Base-by-base conservation (phyloP, 2,888 invertebrate genomes). In the Eupithecia pulchellata region DNA sequence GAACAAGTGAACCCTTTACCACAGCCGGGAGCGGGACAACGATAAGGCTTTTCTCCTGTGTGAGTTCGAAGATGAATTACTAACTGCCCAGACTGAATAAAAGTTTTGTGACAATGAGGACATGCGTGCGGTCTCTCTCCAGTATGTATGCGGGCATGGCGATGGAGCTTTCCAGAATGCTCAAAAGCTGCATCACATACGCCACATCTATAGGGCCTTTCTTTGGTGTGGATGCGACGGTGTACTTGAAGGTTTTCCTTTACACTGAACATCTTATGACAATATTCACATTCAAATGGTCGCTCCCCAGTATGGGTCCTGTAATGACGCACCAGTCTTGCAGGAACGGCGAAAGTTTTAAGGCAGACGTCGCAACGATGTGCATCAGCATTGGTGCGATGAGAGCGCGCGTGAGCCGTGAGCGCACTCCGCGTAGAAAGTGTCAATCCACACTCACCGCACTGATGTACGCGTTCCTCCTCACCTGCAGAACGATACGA, bases 221-320 rank as follows among this genome's bases (percentile, higher is more conserved):
- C 98, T 90, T 98, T 98, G 72, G 98, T 98, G 89, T 98, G 98
- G 77, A 98, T 98, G 72, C 98, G 96, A 55, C 97, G 95, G 88
- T 98, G 98, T 17, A 98, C 98, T 91, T 98, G 98, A 71, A 98
- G 94, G 88, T 98, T 98, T 89, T 98, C 98, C 90, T 98, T 98
- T 11, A 98, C 98, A 85, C 98, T 98, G 91, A 98, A 98, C 84
- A 97, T 97, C 90, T 98, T 98, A 89, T 97, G 97, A 92, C 98
- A 98, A 89, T 97, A 98, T 88, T 98, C 98, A 90, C 98, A 98
- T 88, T 97, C 96, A 88, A 98, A 98, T 1, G 98, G 98, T 80
- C 98, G 96, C 86, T 98, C 98, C 47, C 98, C 98, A 30, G 98
- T 98, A 86, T 98, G 98, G 13, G 98, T 98, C 73, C 98, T 95